phyloP scores from a whole-genome alignment of 2,113 vertebrate genomes.

The Panurus biarmicus region DNA sequence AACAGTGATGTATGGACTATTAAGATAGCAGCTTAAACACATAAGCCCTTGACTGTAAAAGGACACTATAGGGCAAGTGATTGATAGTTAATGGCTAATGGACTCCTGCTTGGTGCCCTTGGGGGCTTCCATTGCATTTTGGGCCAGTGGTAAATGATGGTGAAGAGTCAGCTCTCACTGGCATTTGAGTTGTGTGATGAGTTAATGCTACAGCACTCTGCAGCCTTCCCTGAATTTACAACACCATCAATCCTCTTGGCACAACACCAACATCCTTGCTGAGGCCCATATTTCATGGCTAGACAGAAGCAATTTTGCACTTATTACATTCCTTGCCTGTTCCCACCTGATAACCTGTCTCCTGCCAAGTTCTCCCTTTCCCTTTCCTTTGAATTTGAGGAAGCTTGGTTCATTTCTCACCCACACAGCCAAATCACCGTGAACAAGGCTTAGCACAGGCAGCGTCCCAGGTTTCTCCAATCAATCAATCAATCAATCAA shows the following conservation, averaged over 20 bases:
- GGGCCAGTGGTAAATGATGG: background rate
- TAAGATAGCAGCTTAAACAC: background rate
- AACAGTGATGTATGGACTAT: background rate
- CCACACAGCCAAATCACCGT: background rate
- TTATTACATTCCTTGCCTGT: background rate
- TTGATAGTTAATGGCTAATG: background rate
- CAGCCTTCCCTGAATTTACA: background rate
- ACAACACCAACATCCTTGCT: background rate
- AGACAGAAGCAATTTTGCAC: background rate
- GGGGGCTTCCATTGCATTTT: background rate
- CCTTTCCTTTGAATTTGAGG: background rate
- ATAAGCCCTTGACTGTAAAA: background rate
- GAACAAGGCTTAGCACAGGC: background rate
- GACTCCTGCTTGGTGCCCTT: background rate
- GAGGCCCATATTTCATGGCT: background rate
- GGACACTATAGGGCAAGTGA: background rate
- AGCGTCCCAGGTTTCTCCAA: background rate
- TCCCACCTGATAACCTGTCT: background rate
- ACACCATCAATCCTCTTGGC: background rate
- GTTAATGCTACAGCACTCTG: background rate
- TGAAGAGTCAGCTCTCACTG: background rate
- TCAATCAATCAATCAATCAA: rapidly evolving
- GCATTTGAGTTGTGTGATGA: background rate
- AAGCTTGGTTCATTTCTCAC: background rate
- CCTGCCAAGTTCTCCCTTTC: background rate